Base-by-base conservation (phyloP, 30 jellyfish, hydroid and myxozoan species). In the Turritopsis rubra region DNA sequence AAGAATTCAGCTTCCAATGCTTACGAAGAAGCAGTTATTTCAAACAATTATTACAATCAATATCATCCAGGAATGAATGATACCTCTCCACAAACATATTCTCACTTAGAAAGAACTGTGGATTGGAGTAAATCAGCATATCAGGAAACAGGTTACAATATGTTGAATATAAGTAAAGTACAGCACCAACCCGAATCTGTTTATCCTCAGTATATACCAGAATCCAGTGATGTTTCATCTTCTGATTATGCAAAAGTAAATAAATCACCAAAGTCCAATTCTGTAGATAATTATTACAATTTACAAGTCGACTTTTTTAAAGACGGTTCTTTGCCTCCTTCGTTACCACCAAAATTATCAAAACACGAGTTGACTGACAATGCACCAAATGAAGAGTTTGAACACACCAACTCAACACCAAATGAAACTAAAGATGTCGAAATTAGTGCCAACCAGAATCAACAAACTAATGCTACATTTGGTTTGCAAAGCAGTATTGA, bases 281-380 rank as follows among this genome's bases (percentile, higher is more conserved):
- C 91, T 30, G 53, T 22, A 66, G 16, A 26, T 13, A 53, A 19
- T n/a, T 54, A n/a, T 16, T 73, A 78, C 1, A 81, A 16, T 0
- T 52, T 78, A 21, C 79, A 75, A 20, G 74, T 31, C 1, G 78
- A 76, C 23, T 75, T 23, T 53, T 66, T 54, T 53, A 80, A 79
- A 41, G 81, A 29, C 18, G 52, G 78, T 26, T 3, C 75, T 16
- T 52, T 41, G 18, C 29, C 85, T 18, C 77, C 65, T n/a, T 88
- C 96, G n/a, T 53, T 82, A 23, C 96, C 96, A 74, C 96, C 91
- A 7, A 75, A 86, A 53, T 76, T 65, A 29, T 22, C 70, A 0
- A 22, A 68, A 23, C 23, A 68, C 28, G 77, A 68, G 77, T 7
- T 68, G 30, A 27, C 9, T 9, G 31, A 8, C 30, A 52, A 74